Evolutionary conservation across 1,140 invertebrate genomes (phyloP).

Genomic region (Copidosoma floridanum): DNA sequence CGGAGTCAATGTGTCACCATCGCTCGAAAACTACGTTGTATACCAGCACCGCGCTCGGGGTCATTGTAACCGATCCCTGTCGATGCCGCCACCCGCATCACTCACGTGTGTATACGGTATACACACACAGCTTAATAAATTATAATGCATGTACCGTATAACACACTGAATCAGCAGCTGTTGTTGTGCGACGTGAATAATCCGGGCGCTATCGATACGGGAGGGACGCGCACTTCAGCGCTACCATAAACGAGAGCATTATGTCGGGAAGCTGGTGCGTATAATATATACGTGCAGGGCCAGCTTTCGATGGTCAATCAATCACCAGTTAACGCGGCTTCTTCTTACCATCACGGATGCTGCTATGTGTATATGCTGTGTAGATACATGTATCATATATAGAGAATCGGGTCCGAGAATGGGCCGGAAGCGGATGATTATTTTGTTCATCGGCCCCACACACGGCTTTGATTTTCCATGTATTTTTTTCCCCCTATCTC

Average conservation of each 20-base stretch:
- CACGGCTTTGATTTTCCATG: constrained; percentile 24
- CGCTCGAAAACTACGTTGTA: constrained; percentile 14
- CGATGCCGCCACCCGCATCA: constrained; percentile 47
- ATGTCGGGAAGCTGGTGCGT: constrained; percentile 38
- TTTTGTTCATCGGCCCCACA: neutral
- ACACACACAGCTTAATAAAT: no score
- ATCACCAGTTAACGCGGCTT: constrained; percentile 37
- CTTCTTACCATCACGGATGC: no score
- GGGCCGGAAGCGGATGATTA: no score
- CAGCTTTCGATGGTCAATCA: constrained; percentile 39
- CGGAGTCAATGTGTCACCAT: no score
- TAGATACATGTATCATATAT: no score
- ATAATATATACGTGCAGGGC: neutral
- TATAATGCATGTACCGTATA: neutral
- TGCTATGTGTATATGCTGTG: constrained; percentile 32
- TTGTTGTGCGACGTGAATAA: no score
- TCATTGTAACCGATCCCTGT: constrained; percentile 49
- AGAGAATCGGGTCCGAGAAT: no score
- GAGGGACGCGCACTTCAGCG: constrained; percentile 24
- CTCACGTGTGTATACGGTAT: neutral
- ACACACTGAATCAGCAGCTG: neutral
- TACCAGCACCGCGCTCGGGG: constrained; percentile 32
- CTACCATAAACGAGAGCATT: constrained; percentile 44
- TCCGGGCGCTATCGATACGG: constrained; percentile 50
- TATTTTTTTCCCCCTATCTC: neutral